Conservation (phyloP, 2,797 vertebrate species). For the Phrynocephalus forsythii region DNA sequence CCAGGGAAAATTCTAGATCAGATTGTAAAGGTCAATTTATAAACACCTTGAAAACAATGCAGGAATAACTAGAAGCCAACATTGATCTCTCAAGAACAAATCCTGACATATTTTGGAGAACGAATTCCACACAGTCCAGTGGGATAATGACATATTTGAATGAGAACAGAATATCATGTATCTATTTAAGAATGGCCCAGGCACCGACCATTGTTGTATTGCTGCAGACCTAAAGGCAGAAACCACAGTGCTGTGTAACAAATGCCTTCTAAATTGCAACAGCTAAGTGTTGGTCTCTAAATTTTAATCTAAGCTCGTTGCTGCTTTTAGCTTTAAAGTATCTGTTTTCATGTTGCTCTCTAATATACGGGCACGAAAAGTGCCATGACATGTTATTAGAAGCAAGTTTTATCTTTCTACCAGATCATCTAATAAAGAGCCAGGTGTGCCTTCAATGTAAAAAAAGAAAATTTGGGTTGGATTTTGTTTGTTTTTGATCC, state of each 20-base stretch:
- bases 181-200: background rate
- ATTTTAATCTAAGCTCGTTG: slow-evolving; percentile 2
- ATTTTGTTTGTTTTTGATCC: background rate
- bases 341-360: background rate
- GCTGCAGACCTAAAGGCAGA: background rate
- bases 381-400: background rate
- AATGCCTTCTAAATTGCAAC: background rate
- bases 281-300: background rate
- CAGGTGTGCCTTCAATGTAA: background rate
- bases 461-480: too few species aligned
- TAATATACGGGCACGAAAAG: background rate
- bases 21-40: too few species aligned
- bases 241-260: background rate
- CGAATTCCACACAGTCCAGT: background rate
- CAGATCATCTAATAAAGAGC: background rate
- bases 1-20: too few species aligned
- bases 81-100: too few species aligned
- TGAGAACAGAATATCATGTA: background rate
- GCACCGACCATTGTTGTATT: background rate
- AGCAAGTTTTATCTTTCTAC: background rate
- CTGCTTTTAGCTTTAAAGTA: background rate
- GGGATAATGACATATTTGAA: background rate
- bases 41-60: too few species aligned
- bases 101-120: background rate
- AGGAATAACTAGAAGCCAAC: too few species aligned